phyloP scores from a whole-genome alignment of 2,113 vertebrate genomes.

The Paradoxurus hermaphroditus region DNA sequence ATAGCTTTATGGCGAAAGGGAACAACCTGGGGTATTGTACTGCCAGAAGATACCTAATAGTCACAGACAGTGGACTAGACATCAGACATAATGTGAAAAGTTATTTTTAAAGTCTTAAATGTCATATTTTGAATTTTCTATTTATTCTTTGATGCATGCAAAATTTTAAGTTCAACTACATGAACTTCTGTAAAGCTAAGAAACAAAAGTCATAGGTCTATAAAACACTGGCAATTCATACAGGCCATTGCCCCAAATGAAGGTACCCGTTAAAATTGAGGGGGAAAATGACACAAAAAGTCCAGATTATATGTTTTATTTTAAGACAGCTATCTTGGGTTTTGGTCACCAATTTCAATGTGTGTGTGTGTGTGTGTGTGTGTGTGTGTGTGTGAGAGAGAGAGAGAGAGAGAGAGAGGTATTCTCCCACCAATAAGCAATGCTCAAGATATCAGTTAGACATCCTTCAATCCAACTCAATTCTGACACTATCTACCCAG shows the following conservation, averaged over 20 bases:
- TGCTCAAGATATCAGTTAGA: background rate
- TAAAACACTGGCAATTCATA: background rate
- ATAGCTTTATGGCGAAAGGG: conserved; percentile 58
- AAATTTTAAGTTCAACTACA: background rate
- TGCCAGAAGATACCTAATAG: conserved; percentile 57
- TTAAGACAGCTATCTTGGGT: background rate
- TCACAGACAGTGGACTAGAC: background rate
- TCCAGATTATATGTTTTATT: background rate
- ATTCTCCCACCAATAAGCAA: background rate
- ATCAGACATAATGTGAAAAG: background rate
- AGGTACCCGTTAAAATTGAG: background rate
- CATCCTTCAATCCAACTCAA: background rate
- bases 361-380: background rate
- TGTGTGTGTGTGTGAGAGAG: too few relatives aligned
- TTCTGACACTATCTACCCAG: background rate
- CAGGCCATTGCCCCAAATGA: background rate
- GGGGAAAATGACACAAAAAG: background rate
- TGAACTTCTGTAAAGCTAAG: background rate
- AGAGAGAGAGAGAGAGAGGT: too few relatives aligned
- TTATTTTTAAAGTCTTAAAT: background rate
- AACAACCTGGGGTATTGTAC: conserved; percentile 32
- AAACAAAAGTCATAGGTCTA: background rate
- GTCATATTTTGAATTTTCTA: background rate
- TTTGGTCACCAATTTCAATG: background rate
- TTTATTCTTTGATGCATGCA: background rate